These are phyloP conservation scores for Callaeas wilsoni DNA, from an alignment of 2,113 vertebrate species.

Conservation along the genomic window DNA sequence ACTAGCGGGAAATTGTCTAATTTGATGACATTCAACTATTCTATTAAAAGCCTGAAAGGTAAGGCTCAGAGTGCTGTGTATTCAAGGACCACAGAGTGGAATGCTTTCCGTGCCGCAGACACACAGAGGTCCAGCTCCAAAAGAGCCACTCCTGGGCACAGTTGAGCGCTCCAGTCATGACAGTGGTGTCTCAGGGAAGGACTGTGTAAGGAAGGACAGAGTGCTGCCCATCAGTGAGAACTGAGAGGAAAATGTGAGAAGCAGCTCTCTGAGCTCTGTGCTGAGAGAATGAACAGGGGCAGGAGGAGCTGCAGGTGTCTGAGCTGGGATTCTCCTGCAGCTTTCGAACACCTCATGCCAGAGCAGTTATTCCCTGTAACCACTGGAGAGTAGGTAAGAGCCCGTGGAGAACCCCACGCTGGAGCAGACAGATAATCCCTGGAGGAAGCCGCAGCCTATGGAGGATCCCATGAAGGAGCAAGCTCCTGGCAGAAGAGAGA, in stretches of 20 bases:
- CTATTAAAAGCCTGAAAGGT: neutral
- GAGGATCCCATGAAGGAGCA: neutral
- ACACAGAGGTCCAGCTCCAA: neutral
- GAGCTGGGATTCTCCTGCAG: neutral
- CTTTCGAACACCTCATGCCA: neutral
- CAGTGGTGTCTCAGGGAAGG: neutral
- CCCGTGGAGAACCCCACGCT: neutral
- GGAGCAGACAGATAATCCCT: neutral
- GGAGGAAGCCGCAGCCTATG: neutral
- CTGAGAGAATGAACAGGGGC: neutral
- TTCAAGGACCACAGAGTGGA: neutral
- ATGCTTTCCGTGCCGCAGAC: neutral
- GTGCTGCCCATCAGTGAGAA: neutral
- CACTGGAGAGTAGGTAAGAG: neutral
- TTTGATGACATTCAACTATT: neutral
- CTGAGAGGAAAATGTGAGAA: neutral
- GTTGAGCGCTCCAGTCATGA: accelerated
- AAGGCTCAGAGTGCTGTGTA: neutral
- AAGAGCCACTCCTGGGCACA: neutral
- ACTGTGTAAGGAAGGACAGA: neutral
- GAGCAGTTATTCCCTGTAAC: neutral
- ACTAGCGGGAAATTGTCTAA: neutral
- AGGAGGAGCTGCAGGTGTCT: neutral
- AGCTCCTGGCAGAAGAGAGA: neutral
- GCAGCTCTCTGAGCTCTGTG: neutral